Percentiles rank a stretch among this genome's conserved stretches.
Conservation (phyloP, 2,113 vertebrate species). For the Hyla sarda region DNA sequence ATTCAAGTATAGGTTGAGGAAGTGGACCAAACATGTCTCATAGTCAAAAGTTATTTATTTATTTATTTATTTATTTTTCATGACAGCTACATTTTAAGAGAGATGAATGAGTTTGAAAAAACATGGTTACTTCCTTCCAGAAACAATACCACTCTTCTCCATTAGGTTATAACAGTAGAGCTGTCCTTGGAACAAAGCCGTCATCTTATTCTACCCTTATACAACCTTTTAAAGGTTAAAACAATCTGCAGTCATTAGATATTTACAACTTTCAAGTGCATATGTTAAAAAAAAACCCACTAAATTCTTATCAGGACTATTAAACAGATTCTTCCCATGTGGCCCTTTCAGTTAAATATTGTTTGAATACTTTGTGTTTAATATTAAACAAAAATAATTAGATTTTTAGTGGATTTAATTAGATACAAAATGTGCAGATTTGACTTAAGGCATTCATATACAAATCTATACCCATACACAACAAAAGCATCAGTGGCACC, state of each 20-base stretch:
- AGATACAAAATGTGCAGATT: not conserved
- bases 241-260: not conserved
- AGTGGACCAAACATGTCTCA: no score
- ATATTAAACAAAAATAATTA: not conserved
- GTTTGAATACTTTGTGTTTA: not conserved
- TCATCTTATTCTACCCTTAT: no score
- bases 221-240: not conserved
- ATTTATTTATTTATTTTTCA: no score
- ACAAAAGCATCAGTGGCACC: conserved; percentile 8
- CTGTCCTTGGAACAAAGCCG: no score
- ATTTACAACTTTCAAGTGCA: not conserved
- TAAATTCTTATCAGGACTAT: not conserved
- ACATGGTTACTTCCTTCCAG: no score
- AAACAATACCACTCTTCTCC: no score
- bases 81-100: no score
- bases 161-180: no score
- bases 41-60: no score
- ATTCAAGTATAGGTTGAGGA: no score
- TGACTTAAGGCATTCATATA: not conserved
- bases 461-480: not conserved
- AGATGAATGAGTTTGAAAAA: no score
- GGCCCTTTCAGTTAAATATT: not conserved
- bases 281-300: not conserved
- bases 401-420: not conserved
- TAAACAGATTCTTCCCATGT: not conserved